phyloP scores from a whole-genome alignment of 2,888 invertebrate genomes.

The Lasioglossum leucozonium region DNA sequence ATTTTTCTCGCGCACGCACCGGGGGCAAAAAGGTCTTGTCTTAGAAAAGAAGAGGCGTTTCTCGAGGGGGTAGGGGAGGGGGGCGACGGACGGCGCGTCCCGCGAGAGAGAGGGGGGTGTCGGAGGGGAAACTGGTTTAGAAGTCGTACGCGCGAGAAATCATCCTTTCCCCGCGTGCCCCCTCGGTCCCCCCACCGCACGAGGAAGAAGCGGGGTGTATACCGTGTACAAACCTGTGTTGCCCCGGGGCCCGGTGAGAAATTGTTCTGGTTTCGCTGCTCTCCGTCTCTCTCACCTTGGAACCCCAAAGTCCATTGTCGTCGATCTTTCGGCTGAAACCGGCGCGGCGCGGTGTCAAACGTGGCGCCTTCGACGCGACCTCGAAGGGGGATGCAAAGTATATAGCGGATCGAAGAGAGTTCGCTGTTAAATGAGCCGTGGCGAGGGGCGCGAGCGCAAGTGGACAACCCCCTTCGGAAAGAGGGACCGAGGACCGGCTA shows the following conservation, averaged over 20 bases:
- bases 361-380: slow-evolving; percentile 5
- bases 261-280: slow-evolving; percentile 22
- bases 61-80: not conserved
- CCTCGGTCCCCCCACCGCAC: not conserved
- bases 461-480: slow-evolving; percentile 14
- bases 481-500: not conserved
- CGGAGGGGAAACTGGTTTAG: slow-evolving; percentile 70
- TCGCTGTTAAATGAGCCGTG: slow-evolving; percentile 16
- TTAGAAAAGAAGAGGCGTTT: slow-evolving; percentile 66
- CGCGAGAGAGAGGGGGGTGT: slow-evolving; percentile 24
- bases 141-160: slow-evolving; percentile 63
- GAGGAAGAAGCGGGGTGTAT: slow-evolving; percentile 33
- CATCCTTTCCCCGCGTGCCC: slow-evolving; percentile 26
- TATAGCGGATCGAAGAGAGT: not conserved
- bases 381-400: slow-evolving; percentile 16
- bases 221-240: slow-evolving; percentile 10
- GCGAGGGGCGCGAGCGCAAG: slow-evolving; percentile 9
- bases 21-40: slow-evolving; percentile 54
- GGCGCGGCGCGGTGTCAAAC: slow-evolving; percentile 7
- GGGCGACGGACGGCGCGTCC: not conserved
- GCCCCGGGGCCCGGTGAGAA: slow-evolving; percentile 1
- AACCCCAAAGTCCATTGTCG: not conserved
- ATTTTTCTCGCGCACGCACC: slow-evolving; percentile 5
- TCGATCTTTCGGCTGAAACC: not conserved
- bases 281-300: not conserved